phyloP scores from a whole-genome alignment of 2,888 invertebrate genomes.

The Calliphora vomitoria region DNA sequence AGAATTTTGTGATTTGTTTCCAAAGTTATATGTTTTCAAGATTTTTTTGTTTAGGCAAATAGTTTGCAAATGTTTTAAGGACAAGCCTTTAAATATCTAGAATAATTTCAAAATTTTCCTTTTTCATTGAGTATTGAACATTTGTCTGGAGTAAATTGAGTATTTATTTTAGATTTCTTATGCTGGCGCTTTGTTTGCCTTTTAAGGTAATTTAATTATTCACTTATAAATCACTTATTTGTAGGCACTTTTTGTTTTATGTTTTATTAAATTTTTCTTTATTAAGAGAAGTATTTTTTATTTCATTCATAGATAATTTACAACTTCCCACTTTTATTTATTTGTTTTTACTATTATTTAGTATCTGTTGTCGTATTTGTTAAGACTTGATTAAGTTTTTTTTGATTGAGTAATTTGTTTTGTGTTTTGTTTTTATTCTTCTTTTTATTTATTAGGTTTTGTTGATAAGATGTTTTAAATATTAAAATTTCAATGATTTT shows the following conservation, averaged over 20 bases:
- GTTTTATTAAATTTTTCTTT: neutral
- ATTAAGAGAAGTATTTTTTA: neutral
- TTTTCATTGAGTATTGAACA: neutral
- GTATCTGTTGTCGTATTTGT: neutral
- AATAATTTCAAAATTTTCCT: too few species aligned
- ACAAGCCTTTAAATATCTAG: neutral
- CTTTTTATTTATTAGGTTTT: conserved; percentile 26
- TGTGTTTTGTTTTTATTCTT: neutral
- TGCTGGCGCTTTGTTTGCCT: neutral
- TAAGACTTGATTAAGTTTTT: conserved; percentile 31
- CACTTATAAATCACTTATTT: neutral
- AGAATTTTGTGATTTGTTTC: too few species aligned
- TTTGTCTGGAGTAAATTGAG: neutral
- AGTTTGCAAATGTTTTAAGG: too few species aligned
- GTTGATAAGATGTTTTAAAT: conserved; percentile 14
- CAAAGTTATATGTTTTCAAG: too few species aligned
- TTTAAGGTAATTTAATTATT: neutral
- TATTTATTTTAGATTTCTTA: neutral
- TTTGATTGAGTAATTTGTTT: conserved; percentile 34
- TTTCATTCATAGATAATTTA: conserved; percentile 53
- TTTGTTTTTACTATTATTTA: neutral
- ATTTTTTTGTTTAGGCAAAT: too few species aligned
- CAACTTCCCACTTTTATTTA: conserved; percentile 47
- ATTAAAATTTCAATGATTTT: neutral
- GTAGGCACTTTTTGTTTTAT: neutral